Evolutionary conservation across 2,888 invertebrate genomes (phyloP).

Genomic region (Stenchaetothrips biformis): DNA sequence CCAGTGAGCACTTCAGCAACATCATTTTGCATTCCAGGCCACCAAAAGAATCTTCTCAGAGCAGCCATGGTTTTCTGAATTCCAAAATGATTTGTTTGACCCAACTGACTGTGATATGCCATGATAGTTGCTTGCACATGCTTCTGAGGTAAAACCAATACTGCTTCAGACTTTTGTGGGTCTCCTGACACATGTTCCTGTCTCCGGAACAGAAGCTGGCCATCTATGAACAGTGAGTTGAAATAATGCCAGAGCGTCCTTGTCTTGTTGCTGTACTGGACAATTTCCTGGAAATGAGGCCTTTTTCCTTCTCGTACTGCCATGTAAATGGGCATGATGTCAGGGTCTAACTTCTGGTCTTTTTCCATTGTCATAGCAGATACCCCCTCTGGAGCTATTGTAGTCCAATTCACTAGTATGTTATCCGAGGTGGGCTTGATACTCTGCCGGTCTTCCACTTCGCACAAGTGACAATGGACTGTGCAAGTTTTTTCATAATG

Average conservation of each 20-base stretch:
- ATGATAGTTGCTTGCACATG: neutral
- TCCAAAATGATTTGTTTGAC: slow-evolving; percentile 39
- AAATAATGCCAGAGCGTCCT: neutral
- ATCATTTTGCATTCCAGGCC: slow-evolving; percentile 30
- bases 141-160: neutral
- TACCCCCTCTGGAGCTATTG: neutral
- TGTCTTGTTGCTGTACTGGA: neutral
- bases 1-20: neutral
- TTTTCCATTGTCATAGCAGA: neutral
- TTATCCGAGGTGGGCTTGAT: neutral
- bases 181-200: slow-evolving; percentile 18
- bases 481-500: too few species aligned
- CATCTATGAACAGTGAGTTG: neutral
- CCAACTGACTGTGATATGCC: neutral
- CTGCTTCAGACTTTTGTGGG: neutral
- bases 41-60: slow-evolving; percentile 29
- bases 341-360: neutral
- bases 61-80: slow-evolving; percentile 38
- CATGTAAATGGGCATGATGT: neutral
- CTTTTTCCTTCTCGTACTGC: neutral
- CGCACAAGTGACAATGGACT: neutral
- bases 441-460: neutral
- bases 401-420: neutral
- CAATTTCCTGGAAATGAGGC: slow-evolving; percentile 3
- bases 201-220: neutral